These are phyloP conservation scores for Drosophila saltans DNA, from an alignment of 1,140 invertebrate genomes.

Conservation along the genomic window DNA sequence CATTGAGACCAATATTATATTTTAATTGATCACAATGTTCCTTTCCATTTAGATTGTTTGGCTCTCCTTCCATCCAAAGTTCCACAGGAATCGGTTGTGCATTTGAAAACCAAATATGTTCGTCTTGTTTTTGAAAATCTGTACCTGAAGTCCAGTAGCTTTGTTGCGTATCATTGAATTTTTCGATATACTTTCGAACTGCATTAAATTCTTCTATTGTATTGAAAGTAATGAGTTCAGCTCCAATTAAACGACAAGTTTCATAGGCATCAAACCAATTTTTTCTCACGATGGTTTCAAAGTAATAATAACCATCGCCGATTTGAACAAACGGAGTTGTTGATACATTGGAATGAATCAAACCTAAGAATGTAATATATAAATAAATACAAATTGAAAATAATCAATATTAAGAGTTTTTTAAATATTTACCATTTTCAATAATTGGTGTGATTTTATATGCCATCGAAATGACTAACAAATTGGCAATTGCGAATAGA, in stretches of 20 bases:
- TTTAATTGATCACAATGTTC: background rate
- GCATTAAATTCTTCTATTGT: slow-evolving; percentile 12
- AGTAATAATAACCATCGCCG: slow-evolving; percentile 24
- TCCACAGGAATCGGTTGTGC: slow-evolving; percentile 18
- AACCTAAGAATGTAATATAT: background rate
- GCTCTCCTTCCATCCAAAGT: slow-evolving; percentile 22
- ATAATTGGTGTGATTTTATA: background rate
- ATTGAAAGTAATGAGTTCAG: slow-evolving; percentile 16
- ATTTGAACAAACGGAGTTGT: slow-evolving; percentile 13
- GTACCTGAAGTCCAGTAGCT: slow-evolving; percentile 39
- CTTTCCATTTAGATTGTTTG: slow-evolving; percentile 23
- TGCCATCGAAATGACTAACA: background rate
- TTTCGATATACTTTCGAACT: slow-evolving; percentile 7
- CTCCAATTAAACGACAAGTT: slow-evolving; percentile 11
- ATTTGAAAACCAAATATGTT: slow-evolving; percentile 32
- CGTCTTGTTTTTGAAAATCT: slow-evolving; percentile 24
- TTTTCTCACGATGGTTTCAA: background rate
- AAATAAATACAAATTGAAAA: background rate
- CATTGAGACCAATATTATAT: no score
- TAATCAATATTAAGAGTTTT: background rate
- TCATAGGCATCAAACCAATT: slow-evolving; percentile 37
- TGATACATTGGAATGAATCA: background rate
- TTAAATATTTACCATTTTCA: background rate
- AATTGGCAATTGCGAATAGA: background rate
- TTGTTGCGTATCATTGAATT: background rate